Percentiles rank a stretch among this genome's conserved stretches.
Evolutionary conservation across 2,888 invertebrate species (phyloP).

Genomic region (Heliconius charithonia): DNA sequence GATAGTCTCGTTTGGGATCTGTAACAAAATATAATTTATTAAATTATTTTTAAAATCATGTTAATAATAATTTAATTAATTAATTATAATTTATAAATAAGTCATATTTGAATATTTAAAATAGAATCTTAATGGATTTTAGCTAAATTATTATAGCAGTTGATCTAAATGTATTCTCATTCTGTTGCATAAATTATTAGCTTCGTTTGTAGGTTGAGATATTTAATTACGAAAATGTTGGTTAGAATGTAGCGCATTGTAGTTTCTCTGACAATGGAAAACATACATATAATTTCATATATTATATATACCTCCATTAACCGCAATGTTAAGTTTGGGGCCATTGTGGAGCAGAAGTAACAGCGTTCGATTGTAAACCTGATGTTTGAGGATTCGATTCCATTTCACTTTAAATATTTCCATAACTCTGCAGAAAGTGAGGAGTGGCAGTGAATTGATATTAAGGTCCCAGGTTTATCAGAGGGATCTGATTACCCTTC

Average conservation of each 20-base stretch:
- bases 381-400: no score
- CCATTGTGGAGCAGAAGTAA: no score
- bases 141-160: no score
- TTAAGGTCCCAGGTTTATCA: no score
- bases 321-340: neutral
- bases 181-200: neutral
- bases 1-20: constrained; percentile 54
- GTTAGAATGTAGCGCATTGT: neutral
- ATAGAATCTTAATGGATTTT: neutral
- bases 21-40: constrained; percentile 52
- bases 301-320: no score
- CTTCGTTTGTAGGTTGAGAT: neutral
- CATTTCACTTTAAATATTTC: no score
- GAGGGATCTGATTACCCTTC: no score
- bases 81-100: neutral
- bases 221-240: neutral
- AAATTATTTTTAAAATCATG: neutral
- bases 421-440: no score
- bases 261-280: neutral
- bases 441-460: no score
- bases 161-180: neutral
- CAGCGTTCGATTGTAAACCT: no score
- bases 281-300: neutral
- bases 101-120: neutral
- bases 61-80: neutral